These are phyloP conservation scores for Drosophila subpulchrella DNA, from an alignment of 1,140 invertebrate genomes.

Conservation along the genomic window DNA sequence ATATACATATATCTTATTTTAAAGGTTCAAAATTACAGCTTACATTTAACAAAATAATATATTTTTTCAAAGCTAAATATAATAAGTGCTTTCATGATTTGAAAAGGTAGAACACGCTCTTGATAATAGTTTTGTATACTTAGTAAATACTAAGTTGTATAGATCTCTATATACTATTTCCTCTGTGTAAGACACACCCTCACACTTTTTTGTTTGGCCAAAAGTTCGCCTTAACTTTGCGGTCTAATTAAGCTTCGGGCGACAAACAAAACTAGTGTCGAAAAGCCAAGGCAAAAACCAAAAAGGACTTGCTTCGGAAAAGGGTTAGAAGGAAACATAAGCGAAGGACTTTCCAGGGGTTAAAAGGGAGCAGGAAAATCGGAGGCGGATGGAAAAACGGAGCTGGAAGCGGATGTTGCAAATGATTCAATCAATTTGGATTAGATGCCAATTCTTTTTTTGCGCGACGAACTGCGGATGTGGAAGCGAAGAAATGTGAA, in stretches of 20 bases:
- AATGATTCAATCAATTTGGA: constrained; percentile 50
- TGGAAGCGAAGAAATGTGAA: neutral
- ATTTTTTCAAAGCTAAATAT: no score
- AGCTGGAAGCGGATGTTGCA: constrained; percentile 42
- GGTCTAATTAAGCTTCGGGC: constrained; percentile 36
- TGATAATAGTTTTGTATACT: no score
- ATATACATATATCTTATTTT: no score
- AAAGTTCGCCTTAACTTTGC: constrained; percentile 25
- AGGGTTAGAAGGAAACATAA: constrained; percentile 10
- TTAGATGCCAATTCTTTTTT: constrained; percentile 14
- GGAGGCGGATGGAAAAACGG: neutral
- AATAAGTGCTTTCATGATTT: no score
- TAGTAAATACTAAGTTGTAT: no score
- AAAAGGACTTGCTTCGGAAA: constrained; percentile 3
- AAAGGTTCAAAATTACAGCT: no score
- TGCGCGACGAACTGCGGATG: constrained; percentile 8
- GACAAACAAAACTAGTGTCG: constrained; percentile 30
- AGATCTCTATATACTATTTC: neutral
- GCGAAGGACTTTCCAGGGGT: neutral
- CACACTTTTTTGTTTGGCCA: neutral
- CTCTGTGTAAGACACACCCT: neutral
- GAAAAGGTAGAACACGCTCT: no score
- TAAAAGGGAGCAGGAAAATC: neutral
- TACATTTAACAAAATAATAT: no score
- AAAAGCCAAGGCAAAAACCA: constrained; percentile 30